Base-by-base conservation (phyloP, 2,888 invertebrate species). In the Sialis lutaria region DNA sequence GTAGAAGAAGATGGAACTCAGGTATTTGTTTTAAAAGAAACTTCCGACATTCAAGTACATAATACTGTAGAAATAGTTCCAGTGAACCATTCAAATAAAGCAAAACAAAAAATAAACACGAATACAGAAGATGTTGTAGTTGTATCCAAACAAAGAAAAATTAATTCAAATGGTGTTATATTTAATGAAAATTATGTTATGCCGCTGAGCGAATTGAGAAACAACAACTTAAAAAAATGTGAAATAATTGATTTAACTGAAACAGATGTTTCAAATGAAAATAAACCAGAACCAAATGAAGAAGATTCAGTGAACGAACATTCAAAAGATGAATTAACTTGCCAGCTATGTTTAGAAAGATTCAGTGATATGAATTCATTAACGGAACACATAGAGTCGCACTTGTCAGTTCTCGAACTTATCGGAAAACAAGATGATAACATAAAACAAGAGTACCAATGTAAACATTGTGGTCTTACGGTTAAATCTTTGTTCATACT, bases 281-380 rank as follows among this genome's bases (percentile, higher is more conserved):
- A 22, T 22, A 22, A 22, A 40, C 7, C 40, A 8, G 40, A 40
- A 40, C 2, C 5, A 5, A 6, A n/a, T 40, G 6, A 9, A 40
- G 42, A 42, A 31, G 6, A 12, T 32, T 22, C 31, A 8, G 33
- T 22, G 22, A 22, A 22, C 4, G 22, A 22, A 22, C 22, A 22
- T 22, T 22, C 22, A 22, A 22, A 22, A 53, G 54, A 31, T 55
- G 51, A 32, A n/a, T 30, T 46, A 4, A 46, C 33, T 40, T 60
- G 60, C 47, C 56, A 61, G 49, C 47, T 61, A 34, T 60, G 60
- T 46, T 52, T 53, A 0, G 48, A 52, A 34, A 46, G 53, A 3
- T 60, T 60, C 42, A 33, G 44, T 6, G 51, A 54, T 4, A 50
- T 57, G 12, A 46, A 54, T 31, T 52, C 53, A 2, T 47, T 61